Evolutionary conservation across 2,888 invertebrate genomes (phyloP).

Genomic region (Orthonevra nobilis): DNA sequence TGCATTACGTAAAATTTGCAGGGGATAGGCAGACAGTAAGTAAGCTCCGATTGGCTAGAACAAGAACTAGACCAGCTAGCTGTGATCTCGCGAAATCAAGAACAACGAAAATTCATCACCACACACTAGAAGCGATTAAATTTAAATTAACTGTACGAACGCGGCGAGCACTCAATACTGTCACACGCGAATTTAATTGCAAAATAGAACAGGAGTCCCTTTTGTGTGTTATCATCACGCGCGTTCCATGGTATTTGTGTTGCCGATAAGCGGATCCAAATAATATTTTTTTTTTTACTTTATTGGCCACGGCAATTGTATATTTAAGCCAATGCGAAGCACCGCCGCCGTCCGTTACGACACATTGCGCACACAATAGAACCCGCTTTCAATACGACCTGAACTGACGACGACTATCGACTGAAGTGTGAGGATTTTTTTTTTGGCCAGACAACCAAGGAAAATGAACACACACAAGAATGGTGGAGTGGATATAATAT

Average conservation of each 20-base stretch:
- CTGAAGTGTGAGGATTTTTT: constrained; percentile 58
- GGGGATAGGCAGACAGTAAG: not conserved
- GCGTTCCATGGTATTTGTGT: constrained; percentile 20
- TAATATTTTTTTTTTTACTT: constrained; percentile 29
- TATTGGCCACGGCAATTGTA: constrained; percentile 10
- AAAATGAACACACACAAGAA: constrained; percentile 48
- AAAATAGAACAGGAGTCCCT: constrained; percentile 21
- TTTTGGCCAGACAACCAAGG: constrained; percentile 63
- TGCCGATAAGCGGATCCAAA: constrained; percentile 54
- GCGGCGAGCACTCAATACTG: constrained; percentile 21
- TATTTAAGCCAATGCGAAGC: constrained; percentile 35
- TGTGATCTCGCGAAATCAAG: constrained; percentile 25
- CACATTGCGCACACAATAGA: constrained; percentile 47
- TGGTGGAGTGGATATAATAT: constrained; percentile 43
- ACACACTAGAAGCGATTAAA: constrained; percentile 26
- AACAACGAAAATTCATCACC: not conserved
- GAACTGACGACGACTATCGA: no score
- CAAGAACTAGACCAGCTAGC: constrained; percentile 60
- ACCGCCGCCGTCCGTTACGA: constrained; percentile 53
- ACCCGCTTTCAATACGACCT: constrained; percentile 45
- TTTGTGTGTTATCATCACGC: constrained; percentile 42
- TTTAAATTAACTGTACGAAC: constrained; percentile 29
- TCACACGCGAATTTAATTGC: constrained; percentile 24
- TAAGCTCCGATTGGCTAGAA: constrained; percentile 5
- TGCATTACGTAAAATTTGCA: constrained; percentile 16